phyloP scores from a whole-genome alignment of 2,113 vertebrate species.

The Apodemus sylvaticus region DNA sequence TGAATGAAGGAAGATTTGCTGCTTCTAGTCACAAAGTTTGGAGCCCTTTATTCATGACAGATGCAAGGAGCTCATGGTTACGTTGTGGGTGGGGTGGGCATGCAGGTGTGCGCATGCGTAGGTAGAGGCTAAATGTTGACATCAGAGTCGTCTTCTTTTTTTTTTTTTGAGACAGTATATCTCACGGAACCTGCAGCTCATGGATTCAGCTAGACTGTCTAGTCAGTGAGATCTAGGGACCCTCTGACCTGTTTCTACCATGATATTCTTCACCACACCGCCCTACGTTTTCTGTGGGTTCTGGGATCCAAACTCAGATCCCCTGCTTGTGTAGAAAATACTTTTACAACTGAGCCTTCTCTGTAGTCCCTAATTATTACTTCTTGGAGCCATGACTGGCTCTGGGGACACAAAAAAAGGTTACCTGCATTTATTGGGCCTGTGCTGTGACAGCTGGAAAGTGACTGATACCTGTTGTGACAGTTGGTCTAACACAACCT shows the following conservation, averaged over 20 bases:
- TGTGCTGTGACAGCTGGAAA: accelerated
- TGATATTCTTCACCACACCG: background rate
- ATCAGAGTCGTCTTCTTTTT: background rate
- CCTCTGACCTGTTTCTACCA: background rate
- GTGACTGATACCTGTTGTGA: background rate
- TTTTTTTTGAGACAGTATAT: background rate
- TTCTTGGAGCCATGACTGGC: background rate
- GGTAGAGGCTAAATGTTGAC: background rate
- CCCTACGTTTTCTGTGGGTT: background rate
- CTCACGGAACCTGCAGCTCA: background rate
- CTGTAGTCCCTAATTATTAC: background rate
- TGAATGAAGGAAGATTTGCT: background rate
- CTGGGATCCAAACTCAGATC: background rate
- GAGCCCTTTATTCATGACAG: background rate
- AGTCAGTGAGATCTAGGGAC: background rate
- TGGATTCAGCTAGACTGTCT: background rate
- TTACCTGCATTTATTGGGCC: background rate
- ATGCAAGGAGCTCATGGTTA: accelerated
- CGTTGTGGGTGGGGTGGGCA: background rate
- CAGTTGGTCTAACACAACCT: background rate
- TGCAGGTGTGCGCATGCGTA: background rate
- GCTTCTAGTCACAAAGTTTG: background rate
- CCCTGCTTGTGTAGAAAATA: background rate
- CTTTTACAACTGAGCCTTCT: background rate
- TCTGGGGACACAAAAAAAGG: background rate